These are phyloP conservation scores for Botia kubotai DNA, from an alignment of 2,797 vertebrate genomes.

Conservation along the genomic window DNA sequence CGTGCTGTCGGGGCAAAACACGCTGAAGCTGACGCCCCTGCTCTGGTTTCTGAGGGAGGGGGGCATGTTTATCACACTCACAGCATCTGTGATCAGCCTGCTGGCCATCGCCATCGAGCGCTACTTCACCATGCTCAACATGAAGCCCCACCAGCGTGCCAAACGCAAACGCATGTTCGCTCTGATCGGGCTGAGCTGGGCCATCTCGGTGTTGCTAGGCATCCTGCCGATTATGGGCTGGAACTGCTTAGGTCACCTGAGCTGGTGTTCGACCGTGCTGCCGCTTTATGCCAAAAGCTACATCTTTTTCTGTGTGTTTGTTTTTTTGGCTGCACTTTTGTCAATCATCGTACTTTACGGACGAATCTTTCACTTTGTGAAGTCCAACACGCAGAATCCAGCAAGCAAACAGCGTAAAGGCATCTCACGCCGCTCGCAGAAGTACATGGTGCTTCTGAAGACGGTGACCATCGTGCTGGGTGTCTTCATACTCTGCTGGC, in stretches of 20 bases:
- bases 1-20: constrained; percentile 83
- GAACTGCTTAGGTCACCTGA: constrained; percentile 85
- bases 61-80: constrained; percentile 87
- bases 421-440: constrained; percentile 75
- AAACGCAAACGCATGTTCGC: constrained; percentile 83
- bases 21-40: constrained; percentile 83
- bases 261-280: constrained; percentile 85
- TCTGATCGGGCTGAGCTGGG: constrained; percentile 85
- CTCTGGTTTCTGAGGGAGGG: constrained; percentile 90
- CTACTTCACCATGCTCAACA: constrained; percentile 87
- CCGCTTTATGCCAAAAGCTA: constrained; percentile 90
- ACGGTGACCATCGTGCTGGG: constrained; percentile 89
- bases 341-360: constrained; percentile 85
- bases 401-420: constrained; percentile 72
- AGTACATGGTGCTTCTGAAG: constrained; percentile 87
- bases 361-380: constrained; percentile 82
- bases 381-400: constrained; percentile 76
- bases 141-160: constrained; percentile 81
- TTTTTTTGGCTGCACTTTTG: constrained; percentile 81
- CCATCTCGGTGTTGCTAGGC: constrained; percentile 80
- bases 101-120: constrained; percentile 90
- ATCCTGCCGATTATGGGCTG: constrained; percentile 86
- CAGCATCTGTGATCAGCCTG: constrained; percentile 87
- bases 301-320: constrained; percentile 84
- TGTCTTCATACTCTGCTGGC: constrained; percentile 89